Conservation (phyloP, 2,888 invertebrate genomes). For the Parelbella ahira region DNA sequence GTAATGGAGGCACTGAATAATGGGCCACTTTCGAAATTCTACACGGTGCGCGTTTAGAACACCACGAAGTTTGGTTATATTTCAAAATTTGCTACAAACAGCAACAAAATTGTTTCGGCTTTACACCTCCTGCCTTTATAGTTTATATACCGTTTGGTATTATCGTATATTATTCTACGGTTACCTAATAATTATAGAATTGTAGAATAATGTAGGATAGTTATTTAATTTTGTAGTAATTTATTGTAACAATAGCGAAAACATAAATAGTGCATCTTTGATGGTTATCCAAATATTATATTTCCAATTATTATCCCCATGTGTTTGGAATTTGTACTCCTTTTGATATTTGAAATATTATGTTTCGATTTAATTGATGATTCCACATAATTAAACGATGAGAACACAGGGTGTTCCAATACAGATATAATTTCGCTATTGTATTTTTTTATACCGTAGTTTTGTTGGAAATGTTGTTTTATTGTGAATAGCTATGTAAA, state of each 20-base stretch:
- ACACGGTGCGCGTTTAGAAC: neutral
- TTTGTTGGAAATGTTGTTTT: conserved; percentile 30
- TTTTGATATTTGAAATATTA: too few relatives aligned
- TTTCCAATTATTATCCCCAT: too few relatives aligned
- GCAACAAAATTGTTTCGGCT: neutral
- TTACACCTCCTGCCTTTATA: conserved; percentile 14
- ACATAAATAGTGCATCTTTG: conserved; percentile 51
- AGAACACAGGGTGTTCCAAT: conserved; percentile 9
- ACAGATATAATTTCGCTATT: conserved; percentile 15
- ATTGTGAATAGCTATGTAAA: conserved; percentile 57
- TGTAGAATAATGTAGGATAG: conserved; percentile 43
- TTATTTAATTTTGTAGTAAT: conserved; percentile 56
- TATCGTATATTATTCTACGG: conserved; percentile 22
- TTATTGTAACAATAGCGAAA: conserved; percentile 35
- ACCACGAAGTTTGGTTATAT: neutral
- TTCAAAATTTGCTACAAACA: too few relatives aligned
- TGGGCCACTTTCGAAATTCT: conserved; percentile 1
- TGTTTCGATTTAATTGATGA: too few relatives aligned
- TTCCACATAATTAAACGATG: too few relatives aligned
- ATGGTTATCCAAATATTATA: conserved; percentile 28
- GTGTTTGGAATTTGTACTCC: too few relatives aligned
- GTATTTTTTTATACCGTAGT: conserved; percentile 32
- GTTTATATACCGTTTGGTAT: conserved; percentile 18
- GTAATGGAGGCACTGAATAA: conserved; percentile 3
- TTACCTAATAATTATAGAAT: conserved; percentile 10